phyloP scores from a whole-genome alignment of 2,797 vertebrate species.

The Gila robusta region DNA sequence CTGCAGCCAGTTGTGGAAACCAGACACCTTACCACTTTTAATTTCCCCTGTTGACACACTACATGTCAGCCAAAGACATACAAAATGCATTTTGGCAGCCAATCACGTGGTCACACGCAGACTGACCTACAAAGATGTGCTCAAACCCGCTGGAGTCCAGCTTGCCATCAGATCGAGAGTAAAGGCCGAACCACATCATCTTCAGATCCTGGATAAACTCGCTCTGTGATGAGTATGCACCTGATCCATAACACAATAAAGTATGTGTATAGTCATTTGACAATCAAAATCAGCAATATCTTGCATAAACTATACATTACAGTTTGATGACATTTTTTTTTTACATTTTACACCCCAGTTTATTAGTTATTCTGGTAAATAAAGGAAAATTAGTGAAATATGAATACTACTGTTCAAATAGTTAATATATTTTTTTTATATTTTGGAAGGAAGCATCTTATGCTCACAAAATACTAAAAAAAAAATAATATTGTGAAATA shows the following conservation, averaged over 20 bases:
- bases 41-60: slow-evolving; percentile 83
- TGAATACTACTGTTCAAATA: background rate
- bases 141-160: slow-evolving; percentile 94
- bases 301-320: background rate
- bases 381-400: background rate
- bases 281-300: background rate
- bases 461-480: background rate
- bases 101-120: background rate
- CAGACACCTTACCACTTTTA: slow-evolving; percentile 87
- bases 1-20: slow-evolving; percentile 96
- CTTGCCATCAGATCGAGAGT: slow-evolving; percentile 80
- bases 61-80: slow-evolving; percentile 1
- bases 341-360: background rate
- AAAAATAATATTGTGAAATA: background rate
- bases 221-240: slow-evolving; percentile 80
- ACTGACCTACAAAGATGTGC: slow-evolving; percentile 91
- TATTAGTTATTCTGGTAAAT: background rate
- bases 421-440: background rate
- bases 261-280: background rate
- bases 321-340: background rate
- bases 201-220: slow-evolving; percentile 87
- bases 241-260: slow-evolving; percentile 68
- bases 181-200: slow-evolving; percentile 98
- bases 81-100: background rate
- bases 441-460: background rate